Conservation (phyloP, 2,888 invertebrate species). For the Yponomeuta evonymella region DNA sequence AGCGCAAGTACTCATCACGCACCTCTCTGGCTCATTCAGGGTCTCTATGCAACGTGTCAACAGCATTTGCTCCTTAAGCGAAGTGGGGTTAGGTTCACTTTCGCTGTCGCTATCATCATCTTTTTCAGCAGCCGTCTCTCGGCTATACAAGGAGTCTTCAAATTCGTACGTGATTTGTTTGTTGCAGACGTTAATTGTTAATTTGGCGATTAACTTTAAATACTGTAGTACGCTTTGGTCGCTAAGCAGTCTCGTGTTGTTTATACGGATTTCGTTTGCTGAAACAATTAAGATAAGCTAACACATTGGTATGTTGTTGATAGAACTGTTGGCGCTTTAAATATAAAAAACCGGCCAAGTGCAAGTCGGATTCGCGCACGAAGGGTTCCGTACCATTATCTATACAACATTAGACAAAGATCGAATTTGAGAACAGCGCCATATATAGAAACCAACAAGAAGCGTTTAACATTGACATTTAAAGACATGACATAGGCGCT, state of each 20-base stretch:
- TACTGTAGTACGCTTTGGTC: conserved; percentile 61
- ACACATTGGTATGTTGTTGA: not conserved
- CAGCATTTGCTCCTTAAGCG: conserved; percentile 61
- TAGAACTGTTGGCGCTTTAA: no score
- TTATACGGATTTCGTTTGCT: conserved; percentile 65
- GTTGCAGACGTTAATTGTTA: conserved; percentile 61
- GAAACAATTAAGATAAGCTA: conserved; percentile 29
- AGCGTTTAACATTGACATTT: no score
- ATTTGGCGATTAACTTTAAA: conserved; percentile 61
- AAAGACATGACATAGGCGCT: no score
- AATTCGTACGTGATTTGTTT: conserved; percentile 63
- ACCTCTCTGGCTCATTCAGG: conserved; percentile 77
- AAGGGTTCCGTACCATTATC: no score
- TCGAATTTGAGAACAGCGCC: no score
- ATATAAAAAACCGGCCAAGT: no score
- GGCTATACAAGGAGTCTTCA: conserved; percentile 65
- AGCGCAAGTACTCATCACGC: conserved; percentile 59
- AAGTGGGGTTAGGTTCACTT: conserved; percentile 63
- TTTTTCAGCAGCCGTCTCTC: conserved; percentile 65
- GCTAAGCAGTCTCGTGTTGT: conserved; percentile 74
- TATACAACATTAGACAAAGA: no score
- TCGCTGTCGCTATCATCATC: conserved; percentile 78
- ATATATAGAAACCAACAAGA: no score
- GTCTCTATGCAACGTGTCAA: conserved; percentile 78
- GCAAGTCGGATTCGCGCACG: no score